Percentiles rank a stretch among this genome's conserved stretches.
phyloP scores from a whole-genome alignment of 2,797 vertebrate species.

The Bradypus variegatus region DNA sequence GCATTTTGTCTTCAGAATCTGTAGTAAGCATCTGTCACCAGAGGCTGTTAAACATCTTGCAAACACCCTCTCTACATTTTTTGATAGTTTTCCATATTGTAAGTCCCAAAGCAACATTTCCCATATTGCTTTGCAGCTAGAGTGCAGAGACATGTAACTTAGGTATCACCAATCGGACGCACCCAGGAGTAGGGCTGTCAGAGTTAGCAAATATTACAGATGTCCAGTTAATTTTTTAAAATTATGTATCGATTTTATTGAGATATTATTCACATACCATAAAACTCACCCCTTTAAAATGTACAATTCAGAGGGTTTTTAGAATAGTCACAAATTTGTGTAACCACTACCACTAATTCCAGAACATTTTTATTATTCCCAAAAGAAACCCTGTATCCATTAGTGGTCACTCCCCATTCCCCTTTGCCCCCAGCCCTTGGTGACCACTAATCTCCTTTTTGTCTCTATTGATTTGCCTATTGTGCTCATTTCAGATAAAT shows the following conservation, averaged over 20 bases:
- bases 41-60: not conserved
- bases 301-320: not conserved
- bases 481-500: not conserved
- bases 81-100: not conserved
- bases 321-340: not conserved
- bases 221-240: not conserved
- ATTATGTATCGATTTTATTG: not conserved
- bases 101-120: not conserved
- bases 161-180: not conserved
- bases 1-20: not conserved
- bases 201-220: not conserved
- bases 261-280: not conserved
- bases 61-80: not conserved
- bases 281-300: constrained; percentile 11
- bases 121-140: not conserved
- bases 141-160: not conserved
- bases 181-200: not conserved
- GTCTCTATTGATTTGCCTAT: not conserved
- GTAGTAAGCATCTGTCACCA: not conserved
- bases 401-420: not conserved
- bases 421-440: not conserved
- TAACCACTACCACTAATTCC: not conserved
- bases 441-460: not conserved
- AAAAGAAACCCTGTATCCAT: not conserved
- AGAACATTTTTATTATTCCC: not conserved